Evolutionary conservation across 2,113 vertebrate genomes (phyloP), one percentile per base, ranked within the genome.

Genomic region (Charadrius vociferus): DNA sequence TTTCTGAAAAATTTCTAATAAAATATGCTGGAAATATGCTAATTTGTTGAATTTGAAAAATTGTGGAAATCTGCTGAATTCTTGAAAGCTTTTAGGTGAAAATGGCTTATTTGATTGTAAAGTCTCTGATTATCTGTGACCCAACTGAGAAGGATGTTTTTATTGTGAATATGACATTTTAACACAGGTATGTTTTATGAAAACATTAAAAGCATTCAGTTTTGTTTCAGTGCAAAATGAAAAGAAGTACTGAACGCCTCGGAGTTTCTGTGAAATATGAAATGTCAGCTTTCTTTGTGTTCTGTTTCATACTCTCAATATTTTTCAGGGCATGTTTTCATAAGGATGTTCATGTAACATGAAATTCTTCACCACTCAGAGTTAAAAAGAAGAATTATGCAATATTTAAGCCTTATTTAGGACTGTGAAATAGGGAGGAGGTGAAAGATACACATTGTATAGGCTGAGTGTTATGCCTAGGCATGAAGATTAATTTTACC

Each of bases 391-490:
- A 77, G 55, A 93, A 49, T 94, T 91, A 92, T 87, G 73, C 62
- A 85, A 91, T 87, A 75, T 94, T 96, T 95, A 95, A 94, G 61
- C 27, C 56, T 91, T 91, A 81, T 95, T 95, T 96, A 86, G 67
- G 93, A 53, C 88, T 91, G 91, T 95, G 88, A 91, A 94, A 81
- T 47, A 89, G 16, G 56, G 93, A 93, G 86, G 90, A 95, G 89
- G 91, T 67, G 81, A 88, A 91, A 94, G 72, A 95, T 84, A 84
- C 65, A 67, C 34, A 75, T 91, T 88, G 65, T 87, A 91, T 84
- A 96, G 77, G 61, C 84, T 95, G 41, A 88, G 55, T 84, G 81
- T 83, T 93, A 88, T 89, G 72, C 65, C 37, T 91, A 78, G 59
- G 68, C 68, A 89, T 79, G 63, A 91, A 89, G 61, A 81, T 86